Base-by-base conservation (phyloP, 2,113 vertebrate genomes). In the Amblyopsis rosae region DNA sequence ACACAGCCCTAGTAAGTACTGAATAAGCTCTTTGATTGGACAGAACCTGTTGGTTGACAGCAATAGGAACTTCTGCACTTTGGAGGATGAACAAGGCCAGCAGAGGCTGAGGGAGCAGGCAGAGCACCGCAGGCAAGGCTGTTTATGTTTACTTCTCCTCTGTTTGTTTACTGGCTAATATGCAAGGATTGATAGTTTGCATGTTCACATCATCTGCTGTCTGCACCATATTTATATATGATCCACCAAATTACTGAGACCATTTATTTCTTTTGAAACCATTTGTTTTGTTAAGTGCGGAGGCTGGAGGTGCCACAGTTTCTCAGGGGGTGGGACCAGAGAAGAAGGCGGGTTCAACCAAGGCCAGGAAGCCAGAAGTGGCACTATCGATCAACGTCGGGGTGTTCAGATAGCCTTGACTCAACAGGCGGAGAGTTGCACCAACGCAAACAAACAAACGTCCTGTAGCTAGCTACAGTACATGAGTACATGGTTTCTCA, bases 31-130 rank as follows among this genome's bases (percentile, higher is more conserved):
- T 82, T 12, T 63, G 45, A 62, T 47, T 50, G 45, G 65, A 33
- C 86, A 97, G 96, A 97, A 97, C 81, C 90, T 96, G 51, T 82
- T 95, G 68, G 81, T 96, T 67, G 95, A 97, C 88, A 91, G 87
- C 71, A 90, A 90, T 67, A 89, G 86, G 76, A 93, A 94, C 72
- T 97, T 97, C 77, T 86, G 89, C 76, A 96, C 94, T 0, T 0
- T 73, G 56, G 89, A 91, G 70, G 94, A 95, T 1, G 91, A 94
- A 16, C 58, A 90, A 71, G 93, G 90, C 8, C 95, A 93, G 73
- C 92, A 93, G 86, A 92, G 84, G 46, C 91, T 93, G 71, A 87
- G 76, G 62, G 90, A 94, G 50, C 87, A 92, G 62, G 87, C 86
- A 0, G 84, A 90, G 72, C 89, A 82, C 19, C 86, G 83, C 66